Percentiles rank a stretch among this genome's conserved stretches.
These are phyloP conservation scores for Phytoseiulus persimilis DNA, from an alignment of 2,888 invertebrate species.

Conservation along the genomic window DNA sequence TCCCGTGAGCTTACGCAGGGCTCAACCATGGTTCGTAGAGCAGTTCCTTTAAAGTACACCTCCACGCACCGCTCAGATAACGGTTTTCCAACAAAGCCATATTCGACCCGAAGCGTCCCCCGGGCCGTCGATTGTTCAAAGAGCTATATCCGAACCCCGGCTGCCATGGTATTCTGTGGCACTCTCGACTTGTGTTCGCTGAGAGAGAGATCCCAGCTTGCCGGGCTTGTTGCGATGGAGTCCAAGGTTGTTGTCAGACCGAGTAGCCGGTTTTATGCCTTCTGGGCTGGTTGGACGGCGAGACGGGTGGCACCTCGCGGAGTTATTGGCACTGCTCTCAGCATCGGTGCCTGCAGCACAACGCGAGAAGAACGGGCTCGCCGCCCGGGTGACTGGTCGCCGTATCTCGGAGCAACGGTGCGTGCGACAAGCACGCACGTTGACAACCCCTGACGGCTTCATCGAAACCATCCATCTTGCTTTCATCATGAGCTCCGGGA, in stretches of 20 bases:
- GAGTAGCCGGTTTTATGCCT: too few relatives aligned
- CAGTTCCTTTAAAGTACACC: background rate
- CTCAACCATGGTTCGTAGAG: background rate
- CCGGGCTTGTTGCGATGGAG: too few relatives aligned
- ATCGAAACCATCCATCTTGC: background rate
- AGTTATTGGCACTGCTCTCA: background rate
- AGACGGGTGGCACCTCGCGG: background rate
- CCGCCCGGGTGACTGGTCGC: background rate
- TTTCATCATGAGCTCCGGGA: background rate
- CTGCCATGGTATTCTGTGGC: too few relatives aligned
- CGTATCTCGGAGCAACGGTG: too few relatives aligned
- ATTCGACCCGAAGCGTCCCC: background rate
- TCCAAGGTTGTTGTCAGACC: too few relatives aligned
- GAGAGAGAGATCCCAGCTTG: too few relatives aligned
- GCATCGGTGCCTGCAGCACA: background rate
- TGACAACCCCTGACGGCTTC: background rate
- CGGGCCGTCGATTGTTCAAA: background rate
- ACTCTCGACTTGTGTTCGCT: too few relatives aligned
- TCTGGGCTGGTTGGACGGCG: too few relatives aligned
- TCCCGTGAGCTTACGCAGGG: background rate
- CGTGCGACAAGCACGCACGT: background rate
- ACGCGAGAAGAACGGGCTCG: background rate
- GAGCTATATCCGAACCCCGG: background rate
- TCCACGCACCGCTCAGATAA: background rate
- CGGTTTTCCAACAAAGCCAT: background rate